Percentiles rank a stretch among this genome's conserved stretches.
phyloP scores from a whole-genome alignment of 2,113 vertebrate genomes.

The Ceuthmochares aereus region DNA sequence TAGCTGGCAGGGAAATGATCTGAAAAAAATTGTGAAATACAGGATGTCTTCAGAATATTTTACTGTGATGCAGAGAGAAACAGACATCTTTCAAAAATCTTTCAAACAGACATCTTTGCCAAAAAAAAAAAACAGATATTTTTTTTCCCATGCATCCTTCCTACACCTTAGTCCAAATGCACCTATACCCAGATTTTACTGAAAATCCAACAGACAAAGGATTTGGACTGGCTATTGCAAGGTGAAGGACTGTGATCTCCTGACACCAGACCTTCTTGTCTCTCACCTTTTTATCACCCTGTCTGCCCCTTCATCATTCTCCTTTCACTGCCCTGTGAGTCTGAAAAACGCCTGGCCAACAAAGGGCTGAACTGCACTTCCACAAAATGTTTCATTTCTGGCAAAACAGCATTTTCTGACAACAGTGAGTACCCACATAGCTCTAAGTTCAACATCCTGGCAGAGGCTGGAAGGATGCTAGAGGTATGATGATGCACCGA shows the following conservation, averaged over 20 bases:
- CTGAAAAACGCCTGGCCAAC: not conserved
- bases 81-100: not conserved
- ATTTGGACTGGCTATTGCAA: not conserved
- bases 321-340: not conserved
- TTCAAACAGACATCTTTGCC: too few relatives aligned
- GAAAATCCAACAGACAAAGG: not conserved
- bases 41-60: not conserved
- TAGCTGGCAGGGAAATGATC: not conserved
- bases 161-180: not conserved
- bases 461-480: not conserved
- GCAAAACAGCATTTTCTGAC: not conserved
- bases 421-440: not conserved
- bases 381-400: fast-evolving
- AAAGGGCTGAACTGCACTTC: not conserved
- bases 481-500: not conserved
- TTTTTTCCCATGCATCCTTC: not conserved
- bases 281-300: not conserved
- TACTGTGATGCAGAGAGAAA: not conserved
- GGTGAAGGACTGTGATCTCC: not conserved
- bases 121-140: not conserved
- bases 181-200: not conserved
- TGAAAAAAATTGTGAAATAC: not conserved
- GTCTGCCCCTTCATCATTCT: not conserved
- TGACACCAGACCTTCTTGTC: not conserved
- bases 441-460: not conserved